phyloP scores from a whole-genome alignment of 2,113 vertebrate species.

The Ptychochromis oligacanthus region DNA sequence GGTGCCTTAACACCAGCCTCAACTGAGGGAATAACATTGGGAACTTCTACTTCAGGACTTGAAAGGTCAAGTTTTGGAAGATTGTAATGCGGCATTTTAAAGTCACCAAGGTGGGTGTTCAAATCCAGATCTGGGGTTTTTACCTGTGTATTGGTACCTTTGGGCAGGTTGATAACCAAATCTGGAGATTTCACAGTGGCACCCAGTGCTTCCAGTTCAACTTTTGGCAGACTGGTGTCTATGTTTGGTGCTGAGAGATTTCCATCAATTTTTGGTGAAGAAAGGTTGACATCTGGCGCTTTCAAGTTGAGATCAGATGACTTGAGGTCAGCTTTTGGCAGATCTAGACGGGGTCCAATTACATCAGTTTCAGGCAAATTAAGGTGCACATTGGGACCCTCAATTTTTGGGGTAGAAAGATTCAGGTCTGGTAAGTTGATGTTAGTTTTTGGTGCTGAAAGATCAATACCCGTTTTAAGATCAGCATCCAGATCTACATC shows the following conservation, averaged over 20 bases:
- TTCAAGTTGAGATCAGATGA: constrained; percentile 24
- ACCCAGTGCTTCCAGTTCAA: constrained; percentile 27
- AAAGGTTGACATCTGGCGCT: constrained; percentile 27
- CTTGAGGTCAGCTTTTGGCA: constrained; percentile 39
- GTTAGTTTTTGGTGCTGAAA: constrained; percentile 29
- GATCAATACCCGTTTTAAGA: neutral
- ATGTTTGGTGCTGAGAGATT: constrained; percentile 29
- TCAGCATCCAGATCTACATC: constrained; percentile 1
- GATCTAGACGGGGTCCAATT: constrained; percentile 37
- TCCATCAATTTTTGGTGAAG: constrained; percentile 30
- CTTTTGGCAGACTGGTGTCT: constrained; percentile 28
- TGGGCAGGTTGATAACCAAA: constrained; percentile 32
- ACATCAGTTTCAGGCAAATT: constrained; percentile 55
- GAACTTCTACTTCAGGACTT: constrained; percentile 52
- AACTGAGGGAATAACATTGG: constrained; percentile 36
- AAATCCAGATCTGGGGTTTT: constrained; percentile 55
- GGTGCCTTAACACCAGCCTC: constrained; percentile 53
- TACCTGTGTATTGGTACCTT: constrained; percentile 42
- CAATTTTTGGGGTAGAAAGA: constrained; percentile 21
- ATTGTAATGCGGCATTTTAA: constrained; percentile 65
- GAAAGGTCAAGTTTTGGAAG: constrained; percentile 59
- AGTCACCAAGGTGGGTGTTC: constrained; percentile 49
- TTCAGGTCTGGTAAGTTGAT: constrained; percentile 35
- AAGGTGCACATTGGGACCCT: constrained; percentile 31
- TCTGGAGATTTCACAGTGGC: constrained; percentile 35